These are phyloP conservation scores for Oreocharis arfaki DNA, from an alignment of 2,113 vertebrate species.

Conservation along the genomic window DNA sequence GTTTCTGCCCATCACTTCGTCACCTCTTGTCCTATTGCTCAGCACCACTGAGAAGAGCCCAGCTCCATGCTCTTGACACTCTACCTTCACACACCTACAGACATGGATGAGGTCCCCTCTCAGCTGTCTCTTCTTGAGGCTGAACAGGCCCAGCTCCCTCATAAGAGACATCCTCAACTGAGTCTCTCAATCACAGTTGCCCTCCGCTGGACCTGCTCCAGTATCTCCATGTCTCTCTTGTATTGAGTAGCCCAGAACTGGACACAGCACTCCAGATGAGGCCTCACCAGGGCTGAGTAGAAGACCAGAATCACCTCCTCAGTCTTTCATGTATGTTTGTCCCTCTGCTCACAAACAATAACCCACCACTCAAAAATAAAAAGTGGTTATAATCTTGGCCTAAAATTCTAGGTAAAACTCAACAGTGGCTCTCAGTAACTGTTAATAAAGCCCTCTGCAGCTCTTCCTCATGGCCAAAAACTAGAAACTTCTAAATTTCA, in stretches of 20 bases:
- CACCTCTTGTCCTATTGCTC: fast-evolving
- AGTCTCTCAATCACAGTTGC: neutral
- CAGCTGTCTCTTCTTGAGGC: fast-evolving
- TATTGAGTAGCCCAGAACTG: neutral
- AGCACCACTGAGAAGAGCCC: neutral
- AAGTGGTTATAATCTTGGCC: neutral
- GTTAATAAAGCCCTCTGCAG: neutral
- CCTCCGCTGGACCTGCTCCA: neutral
- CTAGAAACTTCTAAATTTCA: neutral
- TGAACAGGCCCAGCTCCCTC: neutral
- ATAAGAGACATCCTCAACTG: neutral
- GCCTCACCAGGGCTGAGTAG: neutral
- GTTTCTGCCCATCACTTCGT: neutral
- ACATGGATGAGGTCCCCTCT: neutral
- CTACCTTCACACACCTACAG: too few species aligned
- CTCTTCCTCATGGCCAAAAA: neutral
- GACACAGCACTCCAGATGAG: neutral
- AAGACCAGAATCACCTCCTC: neutral
- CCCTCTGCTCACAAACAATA: neutral
- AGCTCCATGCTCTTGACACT: neutral
- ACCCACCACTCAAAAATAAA: neutral
- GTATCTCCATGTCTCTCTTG: too few species aligned
- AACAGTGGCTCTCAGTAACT: neutral
- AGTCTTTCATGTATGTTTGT: neutral
- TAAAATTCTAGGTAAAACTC: neutral